Conservation (phyloP, 2,113 vertebrate species). For the Xiphorhynchus elegans region DNA sequence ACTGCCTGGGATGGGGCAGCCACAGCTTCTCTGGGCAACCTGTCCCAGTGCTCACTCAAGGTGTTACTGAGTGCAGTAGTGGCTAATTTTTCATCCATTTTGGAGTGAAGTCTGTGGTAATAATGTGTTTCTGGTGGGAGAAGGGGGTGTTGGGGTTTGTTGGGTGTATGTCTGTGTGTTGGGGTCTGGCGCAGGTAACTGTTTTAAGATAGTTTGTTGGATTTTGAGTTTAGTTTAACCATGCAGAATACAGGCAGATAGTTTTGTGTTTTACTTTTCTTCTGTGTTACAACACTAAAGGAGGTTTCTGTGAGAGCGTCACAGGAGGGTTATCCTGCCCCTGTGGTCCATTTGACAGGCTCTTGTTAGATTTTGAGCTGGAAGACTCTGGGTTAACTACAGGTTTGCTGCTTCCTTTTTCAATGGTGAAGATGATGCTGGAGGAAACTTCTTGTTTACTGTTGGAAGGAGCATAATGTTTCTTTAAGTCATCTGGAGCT, state of each 20-base stretch:
- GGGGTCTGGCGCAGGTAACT: not conserved
- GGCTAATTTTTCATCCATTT: not conserved
- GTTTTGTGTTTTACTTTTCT: not conserved
- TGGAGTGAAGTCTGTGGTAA: not conserved
- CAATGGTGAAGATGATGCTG: not conserved
- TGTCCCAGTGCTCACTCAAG: accelerated
- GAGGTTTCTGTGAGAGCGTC: not conserved
- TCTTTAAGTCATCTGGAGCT: not conserved
- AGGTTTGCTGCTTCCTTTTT: not conserved
- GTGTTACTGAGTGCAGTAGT: not conserved
- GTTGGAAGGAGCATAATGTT: not conserved
- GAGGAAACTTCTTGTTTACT: not conserved
- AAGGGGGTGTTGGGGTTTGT: not conserved
- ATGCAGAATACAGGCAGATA: not conserved
- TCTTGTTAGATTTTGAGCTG: not conserved
- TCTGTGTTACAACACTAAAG: not conserved
- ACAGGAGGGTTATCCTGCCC: accelerated
- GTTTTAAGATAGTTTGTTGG: not conserved
- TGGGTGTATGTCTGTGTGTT: not conserved
- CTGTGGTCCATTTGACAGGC: not conserved
- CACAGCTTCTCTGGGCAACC: not conserved
- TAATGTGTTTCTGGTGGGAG: not conserved
- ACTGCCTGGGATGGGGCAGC: not conserved
- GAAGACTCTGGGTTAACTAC: not conserved
- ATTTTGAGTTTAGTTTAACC: not conserved